These are phyloP conservation scores for Chloroceryle inda DNA, from an alignment of 2,797 vertebrate species.

Conservation along the genomic window DNA sequence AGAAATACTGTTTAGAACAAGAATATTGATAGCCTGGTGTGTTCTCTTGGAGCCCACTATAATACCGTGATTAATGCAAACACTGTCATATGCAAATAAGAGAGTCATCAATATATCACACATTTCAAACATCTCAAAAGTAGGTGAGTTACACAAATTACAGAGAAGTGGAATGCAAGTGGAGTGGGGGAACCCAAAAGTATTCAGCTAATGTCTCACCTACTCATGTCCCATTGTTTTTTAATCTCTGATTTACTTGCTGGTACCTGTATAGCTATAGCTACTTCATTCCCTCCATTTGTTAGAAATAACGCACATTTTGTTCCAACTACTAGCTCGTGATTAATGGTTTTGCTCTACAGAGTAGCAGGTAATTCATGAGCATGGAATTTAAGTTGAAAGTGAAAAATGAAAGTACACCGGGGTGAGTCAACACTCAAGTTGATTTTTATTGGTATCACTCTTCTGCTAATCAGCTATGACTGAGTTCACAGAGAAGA, in stretches of 20 bases:
- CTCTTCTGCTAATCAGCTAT: background rate
- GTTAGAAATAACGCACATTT: background rate
- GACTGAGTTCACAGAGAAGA: background rate
- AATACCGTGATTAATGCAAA: background rate
- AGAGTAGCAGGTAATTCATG: background rate
- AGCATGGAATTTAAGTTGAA: background rate
- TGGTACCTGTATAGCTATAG: background rate
- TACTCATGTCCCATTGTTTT: background rate
- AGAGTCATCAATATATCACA: background rate
- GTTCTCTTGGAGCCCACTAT: background rate
- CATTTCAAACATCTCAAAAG: background rate
- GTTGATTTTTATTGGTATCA: background rate
- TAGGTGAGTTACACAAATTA: background rate
- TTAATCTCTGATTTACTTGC: background rate
- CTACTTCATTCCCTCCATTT: background rate
- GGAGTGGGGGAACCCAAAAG: background rate
- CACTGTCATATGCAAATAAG: background rate
- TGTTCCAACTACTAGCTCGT: background rate
- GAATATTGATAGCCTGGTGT: background rate
- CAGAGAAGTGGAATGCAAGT: background rate
- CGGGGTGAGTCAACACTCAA: background rate
- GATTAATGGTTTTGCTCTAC: background rate
- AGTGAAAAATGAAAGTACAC: background rate
- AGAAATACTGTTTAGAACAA: background rate
- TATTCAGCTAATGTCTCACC: background rate